phyloP scores from a whole-genome alignment of 2,797 vertebrate species.

The Pangasius mekongensis region DNA sequence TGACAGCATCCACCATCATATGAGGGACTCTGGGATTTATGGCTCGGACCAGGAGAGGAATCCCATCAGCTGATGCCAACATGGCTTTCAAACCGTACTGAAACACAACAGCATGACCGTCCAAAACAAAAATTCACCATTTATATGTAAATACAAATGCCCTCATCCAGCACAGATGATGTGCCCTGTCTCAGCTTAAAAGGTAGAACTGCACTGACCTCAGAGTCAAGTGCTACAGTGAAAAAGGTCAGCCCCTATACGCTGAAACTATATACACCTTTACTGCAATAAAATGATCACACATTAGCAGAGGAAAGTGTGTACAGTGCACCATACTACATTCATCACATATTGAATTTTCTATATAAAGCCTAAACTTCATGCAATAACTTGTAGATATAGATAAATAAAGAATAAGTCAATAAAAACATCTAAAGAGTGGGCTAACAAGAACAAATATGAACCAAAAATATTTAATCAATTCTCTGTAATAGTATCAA shows the following conservation, averaged over 20 bases:
- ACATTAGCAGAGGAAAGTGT: neutral
- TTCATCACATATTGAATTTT: neutral
- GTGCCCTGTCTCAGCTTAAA: neutral
- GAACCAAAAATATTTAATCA: neutral
- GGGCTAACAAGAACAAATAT: neutral
- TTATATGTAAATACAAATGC: neutral
- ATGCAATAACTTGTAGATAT: too few species aligned
- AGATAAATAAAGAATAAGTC: neutral
- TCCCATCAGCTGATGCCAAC: constrained; percentile 83
- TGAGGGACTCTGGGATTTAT: constrained; percentile 83
- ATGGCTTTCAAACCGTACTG: constrained; percentile 90
- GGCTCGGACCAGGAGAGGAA: constrained; percentile 85
- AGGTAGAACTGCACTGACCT: neutral
- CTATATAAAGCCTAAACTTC: neutral
- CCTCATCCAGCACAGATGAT: neutral
- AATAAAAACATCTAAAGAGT: neutral
- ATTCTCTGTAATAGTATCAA: neutral
- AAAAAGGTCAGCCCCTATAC: neutral
- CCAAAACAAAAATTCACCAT: neutral
- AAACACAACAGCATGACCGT: neutral
- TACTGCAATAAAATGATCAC: neutral
- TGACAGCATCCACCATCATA: constrained; percentile 93
- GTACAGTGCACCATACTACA: neutral
- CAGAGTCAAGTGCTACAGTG: neutral
- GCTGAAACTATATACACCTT: too few species aligned